Evolutionary conservation across 2,113 vertebrate species (phyloP), one percentile per base, ranked within the genome.

Genomic region (Syngnathus scovelli): DNA sequence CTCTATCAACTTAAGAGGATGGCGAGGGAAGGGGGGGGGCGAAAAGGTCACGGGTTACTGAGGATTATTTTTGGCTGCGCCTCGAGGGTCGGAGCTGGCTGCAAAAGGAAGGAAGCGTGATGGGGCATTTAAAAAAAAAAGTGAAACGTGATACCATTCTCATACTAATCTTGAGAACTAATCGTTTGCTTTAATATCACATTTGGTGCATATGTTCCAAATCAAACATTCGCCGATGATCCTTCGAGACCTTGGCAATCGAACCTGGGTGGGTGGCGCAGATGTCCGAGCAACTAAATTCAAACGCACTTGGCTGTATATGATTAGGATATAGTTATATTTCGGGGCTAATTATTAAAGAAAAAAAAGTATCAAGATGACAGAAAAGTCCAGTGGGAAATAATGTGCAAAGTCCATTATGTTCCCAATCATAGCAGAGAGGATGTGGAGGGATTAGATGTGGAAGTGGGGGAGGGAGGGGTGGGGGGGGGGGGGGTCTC

Each of bases 61-160:
- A 3, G 5, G 69, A 54, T 68, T 89, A 90, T 86, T 86, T 87
- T 80, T 85, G 81, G 82, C 75, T 43, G 23, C 51, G 70, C 23
- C 62, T 56, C 51, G 60, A 66, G 67, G 75, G 55, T 8, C 3
- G 58, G 46, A 64, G 69, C 67, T 56, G 65, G 54, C 65, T 64
- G 68, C 46, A 67, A 46, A 60, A 43, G 72, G 63, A 77, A 65
- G 64, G 56, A 58, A 49, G 33, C 54, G 21, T 27, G 61, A 62
- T 62, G 61, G 61, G 27, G 44, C 39, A 44, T 62, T 44, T 16
- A 36, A 56, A 55, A 55, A 55, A 27, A 55, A 12, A 10, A 38
- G 10, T 41, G 12, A 37, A 18, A 59, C 18, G 70, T 39, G 12
- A 33, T 23, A n/a, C 13, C 7, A 12, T 11, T 33, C 8, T 68